A percentile compares a stretch with the other conserved stretches of the same genome.
These are phyloP conservation scores for Poeciliopsis retropinna DNA, from an alignment of 2,113 vertebrate species.

Conservation along the genomic window DNA sequence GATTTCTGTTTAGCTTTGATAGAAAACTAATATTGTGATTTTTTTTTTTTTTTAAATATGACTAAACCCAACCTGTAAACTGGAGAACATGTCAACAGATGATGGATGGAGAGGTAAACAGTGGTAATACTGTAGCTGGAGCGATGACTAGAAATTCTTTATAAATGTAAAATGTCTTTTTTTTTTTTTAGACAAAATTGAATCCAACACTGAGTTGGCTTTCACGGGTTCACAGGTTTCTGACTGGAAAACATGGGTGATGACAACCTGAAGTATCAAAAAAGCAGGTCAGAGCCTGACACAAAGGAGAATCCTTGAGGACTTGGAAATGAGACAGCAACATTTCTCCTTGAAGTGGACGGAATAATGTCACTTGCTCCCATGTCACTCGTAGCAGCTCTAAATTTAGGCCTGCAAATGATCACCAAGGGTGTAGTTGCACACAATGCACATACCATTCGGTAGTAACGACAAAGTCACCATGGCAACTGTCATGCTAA, in stretches of 20 bases:
- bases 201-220: background rate
- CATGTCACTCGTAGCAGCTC: conserved; percentile 36
- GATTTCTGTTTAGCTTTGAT: background rate
- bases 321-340: conserved; percentile 15
- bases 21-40: background rate
- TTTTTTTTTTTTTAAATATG: too few species aligned
- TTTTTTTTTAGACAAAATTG: background rate
- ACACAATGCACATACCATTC: conserved; percentile 61
- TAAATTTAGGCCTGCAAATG: conserved; percentile 69
- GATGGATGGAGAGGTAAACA: conserved; percentile 36
- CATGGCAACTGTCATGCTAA: conserved; percentile 78
- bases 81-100: conserved; percentile 39
- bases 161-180: background rate
- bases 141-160: too few species aligned
- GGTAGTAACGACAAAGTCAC: conserved; percentile 65
- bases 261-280: conserved; percentile 16
- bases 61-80: conserved; percentile 15
- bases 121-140: conserved; percentile 6
- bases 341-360: conserved; percentile 34
- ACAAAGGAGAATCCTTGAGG: conserved; percentile 7
- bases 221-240: background rate
- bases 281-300: conserved; percentile 6
- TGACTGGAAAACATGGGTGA: conserved; percentile 14
- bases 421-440: conserved; percentile 52
- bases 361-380: conserved; percentile 38